Conservation (phyloP, 2,888 invertebrate species). For the Pemphredon lugubris region DNA sequence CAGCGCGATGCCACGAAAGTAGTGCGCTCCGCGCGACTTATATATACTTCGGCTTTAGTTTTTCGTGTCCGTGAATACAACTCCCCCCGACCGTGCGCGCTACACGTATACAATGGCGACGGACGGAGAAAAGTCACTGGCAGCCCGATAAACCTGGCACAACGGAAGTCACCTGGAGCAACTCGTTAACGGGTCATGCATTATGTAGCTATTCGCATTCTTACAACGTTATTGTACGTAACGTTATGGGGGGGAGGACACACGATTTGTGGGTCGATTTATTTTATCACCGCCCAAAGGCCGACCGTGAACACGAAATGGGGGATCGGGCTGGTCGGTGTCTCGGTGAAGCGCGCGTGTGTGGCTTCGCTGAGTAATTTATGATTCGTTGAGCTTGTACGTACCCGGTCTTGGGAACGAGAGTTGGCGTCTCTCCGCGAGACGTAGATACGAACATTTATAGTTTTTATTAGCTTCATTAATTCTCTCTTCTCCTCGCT, state of each 20-base stretch:
- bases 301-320: not conserved
- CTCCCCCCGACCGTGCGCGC: no score
- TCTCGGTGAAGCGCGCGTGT: not conserved
- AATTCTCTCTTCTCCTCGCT: no score
- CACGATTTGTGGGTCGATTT: conserved; percentile 1
- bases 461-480: no score
- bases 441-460: no score
- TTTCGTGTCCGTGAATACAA: conserved; percentile 39
- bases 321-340: not conserved
- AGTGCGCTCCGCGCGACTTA: conserved; percentile 31
- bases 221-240: conserved; percentile 4
- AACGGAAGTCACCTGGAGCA: not conserved
- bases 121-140: conserved; percentile 29
- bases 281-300: not conserved
- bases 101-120: no score
- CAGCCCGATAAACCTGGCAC: conserved; percentile 32
- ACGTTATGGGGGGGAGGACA: not conserved
- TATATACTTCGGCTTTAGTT: conserved; percentile 26
- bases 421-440: no score
- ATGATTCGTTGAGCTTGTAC: no score
- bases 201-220: not conserved
- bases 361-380: not conserved
- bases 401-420: no score
- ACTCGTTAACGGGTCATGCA: conserved; percentile 35
- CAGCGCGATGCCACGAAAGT: conserved; percentile 51